phyloP scores from a whole-genome alignment of 2,797 vertebrate species.

The Eurystomus glaucurus region DNA sequence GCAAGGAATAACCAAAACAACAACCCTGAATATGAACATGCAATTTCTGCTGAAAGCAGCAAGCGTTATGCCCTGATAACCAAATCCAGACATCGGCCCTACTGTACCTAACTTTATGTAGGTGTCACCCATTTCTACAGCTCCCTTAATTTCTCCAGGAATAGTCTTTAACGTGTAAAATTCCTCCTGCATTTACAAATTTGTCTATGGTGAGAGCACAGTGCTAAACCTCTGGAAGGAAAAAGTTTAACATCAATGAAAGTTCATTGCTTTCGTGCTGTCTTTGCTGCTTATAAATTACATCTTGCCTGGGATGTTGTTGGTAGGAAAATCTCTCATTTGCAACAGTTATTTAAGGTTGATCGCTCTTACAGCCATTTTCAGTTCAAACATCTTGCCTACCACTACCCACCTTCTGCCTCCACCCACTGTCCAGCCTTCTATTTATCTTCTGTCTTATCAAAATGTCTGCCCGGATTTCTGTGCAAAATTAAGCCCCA shows the following conservation, averaged over 20 bases:
- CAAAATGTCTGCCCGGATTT: neutral
- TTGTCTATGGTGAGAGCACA: neutral
- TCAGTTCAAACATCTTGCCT: neutral
- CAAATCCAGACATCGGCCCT: neutral
- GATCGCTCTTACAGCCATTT: neutral
- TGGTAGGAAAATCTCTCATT: neutral
- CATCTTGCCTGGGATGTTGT: neutral
- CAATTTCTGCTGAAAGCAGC: neutral
- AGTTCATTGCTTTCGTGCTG: neutral
- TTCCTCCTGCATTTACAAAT: neutral
- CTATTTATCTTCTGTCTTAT: neutral
- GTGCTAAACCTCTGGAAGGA: neutral
- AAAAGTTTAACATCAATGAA: neutral
- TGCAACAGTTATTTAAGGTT: neutral
- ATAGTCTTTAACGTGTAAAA: neutral
- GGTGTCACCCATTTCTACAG: neutral
- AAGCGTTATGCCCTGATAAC: neutral
- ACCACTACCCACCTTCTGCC: neutral
- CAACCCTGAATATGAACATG: rapidly evolving
- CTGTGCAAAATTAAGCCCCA: neutral
- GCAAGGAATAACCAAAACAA: neutral
- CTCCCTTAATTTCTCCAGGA: neutral
- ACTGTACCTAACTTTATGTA: neutral
- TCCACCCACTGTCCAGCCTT: neutral
- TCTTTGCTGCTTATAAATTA: neutral